A percentile compares a stretch with the other conserved stretches of the same genome.
Conservation (phyloP, 2,797 vertebrate genomes). For the Argentina silus region DNA sequence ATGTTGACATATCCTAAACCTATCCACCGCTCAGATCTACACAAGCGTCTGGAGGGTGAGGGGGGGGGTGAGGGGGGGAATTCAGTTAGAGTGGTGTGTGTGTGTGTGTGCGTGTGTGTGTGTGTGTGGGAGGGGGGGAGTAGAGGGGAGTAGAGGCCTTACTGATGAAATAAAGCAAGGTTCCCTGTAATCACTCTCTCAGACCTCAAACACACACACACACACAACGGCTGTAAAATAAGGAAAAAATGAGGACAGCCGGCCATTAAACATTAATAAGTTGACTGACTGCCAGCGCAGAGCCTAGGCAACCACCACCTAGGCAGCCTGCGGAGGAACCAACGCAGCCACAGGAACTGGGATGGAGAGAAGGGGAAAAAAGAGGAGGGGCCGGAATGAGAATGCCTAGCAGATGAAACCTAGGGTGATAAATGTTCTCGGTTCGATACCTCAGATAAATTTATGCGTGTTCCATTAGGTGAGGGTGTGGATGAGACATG, state of each 20-base stretch:
- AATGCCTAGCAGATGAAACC: constrained; percentile 75
- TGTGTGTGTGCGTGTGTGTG: constrained; percentile 7
- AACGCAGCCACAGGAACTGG: constrained; percentile 57
- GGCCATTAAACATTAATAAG: constrained; percentile 73
- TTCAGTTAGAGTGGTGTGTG: not conserved
- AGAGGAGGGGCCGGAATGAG: constrained; percentile 70
- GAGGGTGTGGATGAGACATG: constrained; percentile 67
- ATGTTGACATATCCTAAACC: too few relatives aligned
- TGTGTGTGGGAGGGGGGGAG: constrained; percentile 30
- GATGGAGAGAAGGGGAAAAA: constrained; percentile 38
- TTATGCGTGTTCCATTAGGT: constrained; percentile 74
- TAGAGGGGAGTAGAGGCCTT: constrained; percentile 29
- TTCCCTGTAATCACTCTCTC: constrained; percentile 63
- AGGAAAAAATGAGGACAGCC: constrained; percentile 71
- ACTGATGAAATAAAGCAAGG: constrained; percentile 69
- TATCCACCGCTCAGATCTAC: too few relatives aligned
- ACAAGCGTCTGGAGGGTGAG: too few relatives aligned
- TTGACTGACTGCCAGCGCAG: constrained; percentile 59
- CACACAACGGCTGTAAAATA: constrained; percentile 65
- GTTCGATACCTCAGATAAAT: constrained; percentile 76
- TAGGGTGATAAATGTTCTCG: constrained; percentile 71
- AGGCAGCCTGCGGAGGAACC: constrained; percentile 36
- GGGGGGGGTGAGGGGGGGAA: too few relatives aligned
- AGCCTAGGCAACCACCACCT: constrained; percentile 41
- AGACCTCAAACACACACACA: constrained; percentile 51